These are phyloP conservation scores for Scrobipalpa costella DNA, from an alignment of 2,888 invertebrate species.

Conservation along the genomic window DNA sequence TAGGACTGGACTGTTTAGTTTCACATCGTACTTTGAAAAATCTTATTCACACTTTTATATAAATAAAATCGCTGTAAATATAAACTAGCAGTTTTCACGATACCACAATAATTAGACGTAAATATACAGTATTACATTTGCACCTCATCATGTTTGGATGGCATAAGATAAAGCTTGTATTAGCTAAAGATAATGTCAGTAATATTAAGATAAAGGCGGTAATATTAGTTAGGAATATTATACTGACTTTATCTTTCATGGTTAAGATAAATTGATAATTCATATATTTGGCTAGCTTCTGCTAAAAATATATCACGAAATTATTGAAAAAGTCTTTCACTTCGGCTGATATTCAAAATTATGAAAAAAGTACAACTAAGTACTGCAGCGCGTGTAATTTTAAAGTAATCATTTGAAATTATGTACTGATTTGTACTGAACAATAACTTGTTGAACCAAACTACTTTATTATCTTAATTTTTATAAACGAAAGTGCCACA, in stretches of 20 bases:
- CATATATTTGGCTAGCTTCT: not conserved
- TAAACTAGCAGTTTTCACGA: slow-evolving; percentile 43
- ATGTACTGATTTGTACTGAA: too few species aligned
- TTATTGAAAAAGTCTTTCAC: too few species aligned
- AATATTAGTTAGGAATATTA: not conserved
- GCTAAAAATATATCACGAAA: not conserved
- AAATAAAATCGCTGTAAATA: slow-evolving; percentile 51
- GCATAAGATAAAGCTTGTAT: slow-evolving; percentile 1
- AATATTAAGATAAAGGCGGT: too few species aligned
- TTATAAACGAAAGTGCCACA: slow-evolving; percentile 3
- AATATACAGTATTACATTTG: slow-evolving; percentile 50
- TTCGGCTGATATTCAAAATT: too few species aligned
- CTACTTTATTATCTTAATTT: too few species aligned
- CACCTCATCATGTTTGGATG: slow-evolving; percentile 41
- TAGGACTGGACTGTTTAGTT: too few species aligned
- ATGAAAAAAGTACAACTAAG: too few species aligned
- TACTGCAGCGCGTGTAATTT: too few species aligned
- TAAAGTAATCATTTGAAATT: too few species aligned
- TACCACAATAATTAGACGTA: slow-evolving; percentile 50
- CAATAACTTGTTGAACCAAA: too few species aligned
- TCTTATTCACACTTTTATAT: slow-evolving; percentile 48
- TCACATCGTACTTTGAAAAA: slow-evolving; percentile 10
- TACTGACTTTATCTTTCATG: not conserved
- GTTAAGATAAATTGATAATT: not conserved
- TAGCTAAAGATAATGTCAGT: not conserved